Evolutionary conservation across 2,888 invertebrate genomes (phyloP), one percentile per base, ranked within the genome.

Genomic region (Spilarctia lutea): DNA sequence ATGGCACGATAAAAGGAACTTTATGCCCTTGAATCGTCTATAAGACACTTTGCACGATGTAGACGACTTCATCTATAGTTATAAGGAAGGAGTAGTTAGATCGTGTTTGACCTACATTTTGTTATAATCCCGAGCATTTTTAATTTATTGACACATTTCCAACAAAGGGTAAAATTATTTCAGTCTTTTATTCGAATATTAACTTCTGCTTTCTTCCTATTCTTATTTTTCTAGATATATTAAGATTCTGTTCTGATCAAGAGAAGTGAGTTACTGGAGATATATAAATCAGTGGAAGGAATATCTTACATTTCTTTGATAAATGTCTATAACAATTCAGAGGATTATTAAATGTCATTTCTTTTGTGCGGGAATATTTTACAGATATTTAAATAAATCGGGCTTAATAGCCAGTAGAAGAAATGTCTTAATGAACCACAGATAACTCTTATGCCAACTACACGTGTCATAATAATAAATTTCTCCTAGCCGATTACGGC

Each of bases 1-100:
- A 73, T 24, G 45, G 71, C 68, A 70, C 73, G 20, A 79, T 86
- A 84, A 81, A 79, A 68, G 48, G 18, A 67, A 77, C 75, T 76
- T 77, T 82, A 81, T 80, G 45, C 39, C 30, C 56, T 63, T 30
- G 30, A 63, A 63, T 63, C 63, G 63, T 27, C 63, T 63, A 30
- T 63, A 63, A 63, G 63, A 63, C 30, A 63, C 63, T 63, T 63
- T 63, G 63, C 63, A 63, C 63, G 63, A 63, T 63, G 27, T 63
- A 18, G 7, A 30, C 63, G 7, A 30, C 63, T 30, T 30, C 63
- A 30, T 63, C 63, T 63, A 16, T 63, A 63, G 16, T 30, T 63
- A 63, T 30, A 63, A 16, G 63, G 16, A 52, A n/a, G 7, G 52
- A n/a, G 11, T 56, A 10, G 52, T 56, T 56, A 56, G 24, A 56